These are phyloP conservation scores for Philaethria dido DNA, from an alignment of 2,888 invertebrate species.

Conservation along the genomic window DNA sequence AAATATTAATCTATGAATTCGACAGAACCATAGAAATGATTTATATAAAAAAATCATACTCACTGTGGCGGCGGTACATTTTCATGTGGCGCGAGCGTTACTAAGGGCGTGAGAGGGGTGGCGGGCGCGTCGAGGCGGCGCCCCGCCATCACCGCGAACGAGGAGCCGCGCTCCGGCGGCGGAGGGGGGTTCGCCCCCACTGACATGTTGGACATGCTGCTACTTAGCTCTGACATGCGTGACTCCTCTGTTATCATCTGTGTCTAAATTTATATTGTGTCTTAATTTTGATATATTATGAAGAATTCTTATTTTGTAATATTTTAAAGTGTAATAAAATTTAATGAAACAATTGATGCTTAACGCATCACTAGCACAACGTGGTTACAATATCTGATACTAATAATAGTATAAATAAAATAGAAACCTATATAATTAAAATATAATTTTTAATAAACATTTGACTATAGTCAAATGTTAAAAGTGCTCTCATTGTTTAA, in stretches of 20 bases:
- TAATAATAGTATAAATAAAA: no score
- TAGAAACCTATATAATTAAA: no score
- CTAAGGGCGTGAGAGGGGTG: conserved; percentile 70
- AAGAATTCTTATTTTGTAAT: no score
- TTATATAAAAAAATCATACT: conserved; percentile 31
- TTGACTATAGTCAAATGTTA: no score
- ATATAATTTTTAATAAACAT: no score
- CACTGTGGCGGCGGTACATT: conserved; percentile 55
- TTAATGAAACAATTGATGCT: no score
- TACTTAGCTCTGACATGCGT: conserved; percentile 52
- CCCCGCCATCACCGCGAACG: conserved; percentile 92
- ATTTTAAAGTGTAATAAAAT: no score
- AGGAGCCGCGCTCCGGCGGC: conserved; percentile 94
- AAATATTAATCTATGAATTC: no score
- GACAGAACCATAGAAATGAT: no score
- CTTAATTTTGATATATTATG: background rate
- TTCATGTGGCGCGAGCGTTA: conserved; percentile 76
- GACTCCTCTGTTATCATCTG: conserved; percentile 50
- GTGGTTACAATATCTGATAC: no score
- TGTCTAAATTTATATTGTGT: background rate
- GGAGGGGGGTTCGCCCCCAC: conserved; percentile 79
- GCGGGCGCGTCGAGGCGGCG: conserved; percentile 57
- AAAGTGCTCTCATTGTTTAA: no score
- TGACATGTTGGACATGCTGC: conserved; percentile 46
- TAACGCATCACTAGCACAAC: no score